Evolutionary conservation across 2,888 invertebrate genomes (phyloP), one percentile per base, ranked within the genome.

Genomic region (Coleophora flavipennella): DNA sequence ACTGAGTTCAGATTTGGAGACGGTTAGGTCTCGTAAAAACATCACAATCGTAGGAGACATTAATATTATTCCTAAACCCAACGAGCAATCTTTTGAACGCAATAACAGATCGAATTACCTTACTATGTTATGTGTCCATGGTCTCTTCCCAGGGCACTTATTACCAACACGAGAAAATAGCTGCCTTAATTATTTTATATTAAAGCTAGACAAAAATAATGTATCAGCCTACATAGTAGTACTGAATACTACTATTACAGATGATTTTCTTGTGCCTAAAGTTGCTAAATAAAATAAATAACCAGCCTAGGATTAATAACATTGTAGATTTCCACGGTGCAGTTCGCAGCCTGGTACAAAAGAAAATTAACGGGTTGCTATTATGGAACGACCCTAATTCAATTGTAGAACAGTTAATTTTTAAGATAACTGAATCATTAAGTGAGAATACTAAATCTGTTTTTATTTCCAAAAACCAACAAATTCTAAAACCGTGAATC

Each of bases 101-200:
- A 32, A 3, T 4, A 32, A 37, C 10, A 37, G 37, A 13, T 10
- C 11, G 2, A 11, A n/a, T 3, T 37, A 31, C 12, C 37, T 37
- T 12, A 26, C 25, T 8, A 32, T 37, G 14, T 20, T 37, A 9
- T 4, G 25, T 13, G 12, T 20, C 3, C 14, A 41, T 35, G 35
- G 44, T 10, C 13, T 44, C 13, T 10, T 44, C 6, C 13, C 41
- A 1, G 41, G 44, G n/a, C 41, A 44, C 12, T 12, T 9, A 0
- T n/a, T 41, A 9, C 44, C 44, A 2, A 44, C 44, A 12, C 39
- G 41, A 33, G 33, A 36, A 20, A 10, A 31, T 2, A 44, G 31
- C 31, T 42, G 42, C 26, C 11, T 44, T 8, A 42, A 44, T 13
- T 42, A 44, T 20, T 33, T 38, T 28, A 42, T 42, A 26, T 13